Conservation (phyloP, 2,113 vertebrate genomes). For the Gobius niger region DNA sequence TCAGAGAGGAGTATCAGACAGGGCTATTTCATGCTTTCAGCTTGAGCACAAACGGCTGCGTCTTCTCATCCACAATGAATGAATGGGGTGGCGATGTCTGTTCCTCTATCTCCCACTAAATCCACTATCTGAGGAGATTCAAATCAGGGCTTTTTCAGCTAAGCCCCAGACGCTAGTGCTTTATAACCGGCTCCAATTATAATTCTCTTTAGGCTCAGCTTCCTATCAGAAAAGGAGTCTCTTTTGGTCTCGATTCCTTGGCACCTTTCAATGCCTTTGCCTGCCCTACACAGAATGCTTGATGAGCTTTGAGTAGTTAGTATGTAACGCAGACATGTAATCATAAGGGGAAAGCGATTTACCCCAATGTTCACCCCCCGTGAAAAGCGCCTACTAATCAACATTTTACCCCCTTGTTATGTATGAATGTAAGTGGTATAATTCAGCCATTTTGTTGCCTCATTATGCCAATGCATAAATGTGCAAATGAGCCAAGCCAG, state of each 20-base stretch:
- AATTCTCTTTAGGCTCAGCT: not conserved
- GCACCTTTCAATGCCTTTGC: not conserved
- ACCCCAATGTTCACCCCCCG: no score
- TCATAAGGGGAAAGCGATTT: no score
- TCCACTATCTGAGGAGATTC: slow-evolving; percentile 1
- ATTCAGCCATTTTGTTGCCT: not conserved
- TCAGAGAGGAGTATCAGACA: not conserved
- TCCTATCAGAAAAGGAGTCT: not conserved
- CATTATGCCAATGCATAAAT: not conserved
- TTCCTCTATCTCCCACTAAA: not conserved
- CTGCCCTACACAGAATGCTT: not conserved
- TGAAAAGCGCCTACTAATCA: no score
- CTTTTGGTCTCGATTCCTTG: not conserved
- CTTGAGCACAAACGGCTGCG: not conserved
- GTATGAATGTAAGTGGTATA: no score
- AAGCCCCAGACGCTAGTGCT: not conserved
- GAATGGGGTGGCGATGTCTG: not conserved
- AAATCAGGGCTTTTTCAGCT: slow-evolving; percentile 4
- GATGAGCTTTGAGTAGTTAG: slow-evolving; percentile 1
- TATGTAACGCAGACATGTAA: not conserved
- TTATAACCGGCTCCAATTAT: not conserved
- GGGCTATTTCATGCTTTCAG: not conserved
- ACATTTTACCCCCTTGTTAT: no score
- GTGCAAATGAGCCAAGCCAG: not conserved
- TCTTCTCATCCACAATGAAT: not conserved